phyloP scores from a whole-genome alignment of 2,113 vertebrate species.

The Centropus bengalensis region DNA sequence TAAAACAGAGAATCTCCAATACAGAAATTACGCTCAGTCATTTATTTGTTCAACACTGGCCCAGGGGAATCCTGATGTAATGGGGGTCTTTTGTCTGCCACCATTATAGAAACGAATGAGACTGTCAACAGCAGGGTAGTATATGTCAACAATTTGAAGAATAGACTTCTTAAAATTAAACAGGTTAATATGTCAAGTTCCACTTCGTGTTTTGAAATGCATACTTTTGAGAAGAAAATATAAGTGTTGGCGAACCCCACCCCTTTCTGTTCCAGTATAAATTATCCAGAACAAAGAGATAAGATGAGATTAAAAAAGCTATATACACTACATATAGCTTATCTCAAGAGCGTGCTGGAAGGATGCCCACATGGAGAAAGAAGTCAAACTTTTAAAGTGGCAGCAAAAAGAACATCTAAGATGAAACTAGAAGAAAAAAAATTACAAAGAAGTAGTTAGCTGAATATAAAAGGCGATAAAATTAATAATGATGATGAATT shows the following conservation, averaged over 20 bases:
- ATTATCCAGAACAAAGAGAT: not conserved
- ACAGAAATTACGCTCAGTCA: not conserved
- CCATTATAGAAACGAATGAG: not conserved
- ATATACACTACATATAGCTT: not conserved
- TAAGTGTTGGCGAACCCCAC: not conserved
- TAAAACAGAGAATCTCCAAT: not conserved
- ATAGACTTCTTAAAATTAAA: not conserved
- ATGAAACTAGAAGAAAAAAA: not conserved
- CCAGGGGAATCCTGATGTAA: not conserved
- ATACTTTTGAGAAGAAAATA: not conserved
- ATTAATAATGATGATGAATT: not conserved
- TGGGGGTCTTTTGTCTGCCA: not conserved
- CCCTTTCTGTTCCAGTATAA: not conserved
- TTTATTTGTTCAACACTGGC: not conserved
- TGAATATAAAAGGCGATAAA: not conserved
- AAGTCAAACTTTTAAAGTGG: not conserved
- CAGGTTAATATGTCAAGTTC: not conserved
- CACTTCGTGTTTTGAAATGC: conserved; percentile 2
- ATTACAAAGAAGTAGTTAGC: not conserved
- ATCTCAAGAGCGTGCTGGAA: not conserved
- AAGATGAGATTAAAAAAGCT: not conserved
- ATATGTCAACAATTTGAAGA: not conserved
- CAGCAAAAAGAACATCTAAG: not conserved
- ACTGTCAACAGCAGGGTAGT: not conserved
- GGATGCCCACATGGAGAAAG: not conserved